These are phyloP conservation scores for Neogale vison DNA, from an alignment of 2,113 vertebrate species.

Conservation along the genomic window DNA sequence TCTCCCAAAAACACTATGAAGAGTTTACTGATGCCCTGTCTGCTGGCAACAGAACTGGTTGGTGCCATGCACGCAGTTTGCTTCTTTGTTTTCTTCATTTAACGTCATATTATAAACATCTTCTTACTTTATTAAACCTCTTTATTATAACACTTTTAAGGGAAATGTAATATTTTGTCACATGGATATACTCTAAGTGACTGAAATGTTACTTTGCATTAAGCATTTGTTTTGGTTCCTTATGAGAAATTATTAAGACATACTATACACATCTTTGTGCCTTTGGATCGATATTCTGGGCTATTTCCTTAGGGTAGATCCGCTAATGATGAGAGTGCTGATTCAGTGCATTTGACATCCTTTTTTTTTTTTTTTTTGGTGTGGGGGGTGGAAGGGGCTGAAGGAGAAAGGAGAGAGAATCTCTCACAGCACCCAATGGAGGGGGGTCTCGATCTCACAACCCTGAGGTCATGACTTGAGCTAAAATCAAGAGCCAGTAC, in stretches of 20 bases:
- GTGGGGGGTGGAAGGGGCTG: not conserved
- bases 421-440: not conserved
- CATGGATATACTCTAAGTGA: not conserved
- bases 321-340: not conserved
- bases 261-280: not conserved
- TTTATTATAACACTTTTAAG: not conserved
- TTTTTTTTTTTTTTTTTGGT: not conserved
- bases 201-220: not conserved
- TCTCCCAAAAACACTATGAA: not conserved
- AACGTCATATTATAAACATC: not conserved
- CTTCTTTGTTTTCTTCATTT: not conserved
- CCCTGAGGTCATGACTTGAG: not conserved
- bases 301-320: not conserved
- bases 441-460: not conserved
- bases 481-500: not conserved
- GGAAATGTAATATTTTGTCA: not conserved
- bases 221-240: not conserved
- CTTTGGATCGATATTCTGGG: not conserved
- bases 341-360: not conserved
- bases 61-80: rapidly evolving
- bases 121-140: not conserved
- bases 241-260: not conserved
- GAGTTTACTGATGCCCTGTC: not conserved
- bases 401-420: not conserved
- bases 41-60: not conserved